Evolutionary conservation across 2,888 invertebrate species (phyloP), one percentile per base, ranked within the genome.

Genomic region (Isotomurus palustris): DNA sequence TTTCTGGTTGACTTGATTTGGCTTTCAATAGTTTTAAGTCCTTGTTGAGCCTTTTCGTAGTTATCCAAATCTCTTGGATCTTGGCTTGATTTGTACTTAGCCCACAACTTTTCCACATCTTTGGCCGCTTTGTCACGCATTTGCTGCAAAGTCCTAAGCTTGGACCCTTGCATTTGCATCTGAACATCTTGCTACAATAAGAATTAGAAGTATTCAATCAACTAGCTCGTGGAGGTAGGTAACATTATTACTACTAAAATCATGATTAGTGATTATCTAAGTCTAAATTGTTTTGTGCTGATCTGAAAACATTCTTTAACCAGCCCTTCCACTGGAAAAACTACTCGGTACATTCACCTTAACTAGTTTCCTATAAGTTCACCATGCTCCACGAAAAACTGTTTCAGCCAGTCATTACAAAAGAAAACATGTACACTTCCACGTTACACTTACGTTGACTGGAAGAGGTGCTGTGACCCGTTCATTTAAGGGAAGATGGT

Each of bases 391-490:
- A n/a, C n/a, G n/a, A n/a, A n/a, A n/a, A n/a, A n/a, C n/a, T n/a
- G n/a, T n/a, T n/a, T n/a, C n/a, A n/a, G n/a, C n/a, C n/a, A n/a
- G n/a, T n/a, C n/a, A n/a, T n/a, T n/a, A n/a, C n/a, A n/a, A n/a
- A n/a, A n/a, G n/a, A n/a, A n/a, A n/a, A n/a, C n/a, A n/a, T n/a
- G n/a, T n/a, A n/a, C n/a, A 19, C 17, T 19, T 10, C 12, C 22
- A 45, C 6, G 35, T 4, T 29, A 12, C n/a, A 36, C 64, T 69
- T 66, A 71, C 67, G 72, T 76, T 73, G 17, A 75, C 76, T 44
- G 77, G 76, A 57, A 74, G 74, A 25, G 77, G 77, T 19, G 73
- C 75, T 8, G 77, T 76, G 54, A 78, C 75, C 27, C 66, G 55
- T 40, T 69, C 69, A 55, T 64, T 66, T 24, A 64, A 45, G 40